These are phyloP conservation scores for Pseudorhiza aurosa DNA, from an alignment of 30 jellyfish, hydroid and myxozoan genomes.

Conservation along the genomic window DNA sequence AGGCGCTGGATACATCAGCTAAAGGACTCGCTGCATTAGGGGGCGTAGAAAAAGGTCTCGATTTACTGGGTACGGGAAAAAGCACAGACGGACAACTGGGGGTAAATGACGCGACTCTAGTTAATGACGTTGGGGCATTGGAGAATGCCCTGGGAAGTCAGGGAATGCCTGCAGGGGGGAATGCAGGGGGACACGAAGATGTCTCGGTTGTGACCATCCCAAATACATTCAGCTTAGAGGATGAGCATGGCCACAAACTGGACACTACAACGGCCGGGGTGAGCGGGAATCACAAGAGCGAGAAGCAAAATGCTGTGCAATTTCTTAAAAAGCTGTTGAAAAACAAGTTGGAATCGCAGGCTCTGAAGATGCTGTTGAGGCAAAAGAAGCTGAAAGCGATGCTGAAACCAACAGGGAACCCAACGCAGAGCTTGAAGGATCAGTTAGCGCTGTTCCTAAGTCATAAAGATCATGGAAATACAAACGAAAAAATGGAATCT, in stretches of 20 bases:
- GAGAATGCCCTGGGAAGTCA: slow-evolving; percentile 37
- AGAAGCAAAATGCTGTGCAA: slow-evolving; percentile 34
- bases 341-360: slow-evolving; percentile 52
- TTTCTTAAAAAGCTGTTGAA: slow-evolving; percentile 39
- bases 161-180: slow-evolving; percentile 11
- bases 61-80: slow-evolving; percentile 25
- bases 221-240: slow-evolving; percentile 77
- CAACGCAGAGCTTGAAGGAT: slow-evolving; percentile 26
- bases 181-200: slow-evolving; percentile 22
- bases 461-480: background rate
- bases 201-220: slow-evolving; percentile 90
- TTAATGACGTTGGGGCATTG: slow-evolving; percentile 33
- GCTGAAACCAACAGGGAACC: slow-evolving; percentile 8
- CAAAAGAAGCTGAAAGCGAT: slow-evolving; percentile 32
- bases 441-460: slow-evolving; percentile 14
- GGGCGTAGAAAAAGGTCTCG: slow-evolving; percentile 2
- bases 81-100: slow-evolving; percentile 33
- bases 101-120: slow-evolving; percentile 28
- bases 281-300: slow-evolving; percentile 37
- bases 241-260: slow-evolving; percentile 85
- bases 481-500: background rate
- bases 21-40: slow-evolving; percentile 55
- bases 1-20: slow-evolving; percentile 42
- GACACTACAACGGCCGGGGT: slow-evolving; percentile 27
- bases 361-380: slow-evolving; percentile 26